phyloP scores from a whole-genome alignment of 2,797 vertebrate species.

The Epinephelus awoara region DNA sequence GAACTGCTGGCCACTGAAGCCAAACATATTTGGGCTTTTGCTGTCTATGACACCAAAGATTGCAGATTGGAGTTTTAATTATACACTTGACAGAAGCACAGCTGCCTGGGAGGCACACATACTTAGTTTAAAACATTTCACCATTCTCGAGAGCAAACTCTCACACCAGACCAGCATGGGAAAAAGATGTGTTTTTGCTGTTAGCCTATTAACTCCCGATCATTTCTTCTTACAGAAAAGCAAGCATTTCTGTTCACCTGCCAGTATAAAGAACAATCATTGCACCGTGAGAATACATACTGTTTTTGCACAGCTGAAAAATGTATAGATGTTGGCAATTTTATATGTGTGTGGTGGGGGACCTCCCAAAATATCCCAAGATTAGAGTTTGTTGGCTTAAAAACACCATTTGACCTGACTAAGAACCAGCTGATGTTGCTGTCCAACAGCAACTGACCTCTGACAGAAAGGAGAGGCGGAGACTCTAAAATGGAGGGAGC shows the following conservation, averaged over 20 bases:
- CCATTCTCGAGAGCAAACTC: not conserved
- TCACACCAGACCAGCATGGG: not conserved
- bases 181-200: not conserved
- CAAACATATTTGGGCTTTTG: constrained; percentile 14
- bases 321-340: not conserved
- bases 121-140: not conserved
- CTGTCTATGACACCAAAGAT: constrained; percentile 5
- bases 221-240: not conserved
- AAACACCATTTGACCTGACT: not conserved
- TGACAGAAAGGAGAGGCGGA: too few relatives aligned
- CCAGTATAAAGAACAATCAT: not conserved
- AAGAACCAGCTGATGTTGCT: too few relatives aligned
- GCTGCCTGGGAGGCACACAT: not conserved
- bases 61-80: constrained; percentile 20
- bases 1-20: constrained; percentile 4
- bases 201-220: not conserved
- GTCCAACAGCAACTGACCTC: too few relatives aligned
- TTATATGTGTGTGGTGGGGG: not conserved
- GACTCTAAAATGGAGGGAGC: too few relatives aligned
- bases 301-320: not conserved
- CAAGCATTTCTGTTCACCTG: not conserved
- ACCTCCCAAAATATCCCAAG: too few relatives aligned
- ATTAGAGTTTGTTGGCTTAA: too few relatives aligned
- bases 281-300: not conserved
- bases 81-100: constrained; percentile 9